Conservation (phyloP, 2,113 vertebrate species). For the Ranitomeya variabilis region DNA sequence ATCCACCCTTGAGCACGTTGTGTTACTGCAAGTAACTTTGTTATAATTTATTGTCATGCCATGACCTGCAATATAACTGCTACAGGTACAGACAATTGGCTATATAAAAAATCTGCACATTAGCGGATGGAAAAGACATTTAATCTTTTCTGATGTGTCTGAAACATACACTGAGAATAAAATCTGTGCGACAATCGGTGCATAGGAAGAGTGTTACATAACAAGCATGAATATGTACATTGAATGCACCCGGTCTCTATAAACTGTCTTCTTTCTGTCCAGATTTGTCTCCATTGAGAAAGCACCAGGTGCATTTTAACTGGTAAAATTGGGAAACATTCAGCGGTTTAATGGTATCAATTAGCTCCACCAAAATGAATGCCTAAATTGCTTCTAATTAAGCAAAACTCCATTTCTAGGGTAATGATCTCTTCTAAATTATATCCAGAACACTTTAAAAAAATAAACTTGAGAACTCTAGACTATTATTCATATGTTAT, state of each 20-base stretch:
- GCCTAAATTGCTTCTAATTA: constrained; percentile 67
- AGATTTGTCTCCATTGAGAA: constrained; percentile 3
- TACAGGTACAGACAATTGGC: neutral
- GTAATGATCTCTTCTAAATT: constrained; percentile 67
- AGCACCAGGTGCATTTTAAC: constrained; percentile 72
- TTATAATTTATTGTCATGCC: neutral
- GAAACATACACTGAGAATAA: neutral
- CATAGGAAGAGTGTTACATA: neutral
- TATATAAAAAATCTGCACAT: neutral
- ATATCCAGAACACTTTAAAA: constrained; percentile 61
- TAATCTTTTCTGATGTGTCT: neutral
- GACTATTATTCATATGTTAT: constrained; percentile 15
- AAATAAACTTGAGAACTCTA: constrained; percentile 38
- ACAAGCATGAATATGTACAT: neutral
- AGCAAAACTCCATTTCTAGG: constrained; percentile 64
- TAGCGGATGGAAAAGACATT: neutral
- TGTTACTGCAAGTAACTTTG: no score
- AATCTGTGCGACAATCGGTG: neutral
- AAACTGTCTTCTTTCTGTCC: neutral
- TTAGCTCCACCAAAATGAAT: constrained; percentile 66
- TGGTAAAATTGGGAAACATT: constrained; percentile 68
- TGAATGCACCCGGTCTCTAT: neutral
- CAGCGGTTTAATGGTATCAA: constrained; percentile 67
- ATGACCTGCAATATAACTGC: neutral
- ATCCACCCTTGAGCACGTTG: no score